phyloP scores from a whole-genome alignment of 2,113 vertebrate species.

The Athene cunicularia region DNA sequence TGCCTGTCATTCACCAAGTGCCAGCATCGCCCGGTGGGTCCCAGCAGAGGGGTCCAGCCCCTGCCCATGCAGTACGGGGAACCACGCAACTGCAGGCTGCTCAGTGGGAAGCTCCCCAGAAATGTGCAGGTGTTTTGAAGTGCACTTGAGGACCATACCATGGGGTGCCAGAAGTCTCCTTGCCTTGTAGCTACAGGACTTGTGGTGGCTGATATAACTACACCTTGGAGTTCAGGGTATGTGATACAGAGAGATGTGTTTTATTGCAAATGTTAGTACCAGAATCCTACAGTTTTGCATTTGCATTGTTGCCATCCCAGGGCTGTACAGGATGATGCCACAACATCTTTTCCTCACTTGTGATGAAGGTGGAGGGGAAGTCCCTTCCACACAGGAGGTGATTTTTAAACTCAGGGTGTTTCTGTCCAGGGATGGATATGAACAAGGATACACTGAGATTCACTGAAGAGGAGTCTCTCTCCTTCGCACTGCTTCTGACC shows the following conservation, averaged over 20 bases:
- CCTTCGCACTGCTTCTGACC: background rate
- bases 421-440: background rate
- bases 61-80: accelerated
- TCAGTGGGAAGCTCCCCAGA: background rate
- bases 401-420: background rate
- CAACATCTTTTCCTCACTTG: background rate
- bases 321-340: background rate
- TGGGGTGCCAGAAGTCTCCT: background rate
- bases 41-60: background rate
- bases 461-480: background rate
- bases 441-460: background rate
- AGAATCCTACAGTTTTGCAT: background rate
- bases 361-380: background rate
- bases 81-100: background rate
- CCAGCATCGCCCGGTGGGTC: background rate
- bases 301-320: accelerated
- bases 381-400: background rate
- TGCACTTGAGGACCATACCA: background rate
- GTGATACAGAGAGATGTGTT: background rate
- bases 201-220: background rate
- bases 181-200: background rate
- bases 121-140: background rate
- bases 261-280: background rate
- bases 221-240: background rate
- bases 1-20: background rate